These are phyloP conservation scores for Athene noctua DNA, from an alignment of 2,113 vertebrate genomes.

Conservation along the genomic window DNA sequence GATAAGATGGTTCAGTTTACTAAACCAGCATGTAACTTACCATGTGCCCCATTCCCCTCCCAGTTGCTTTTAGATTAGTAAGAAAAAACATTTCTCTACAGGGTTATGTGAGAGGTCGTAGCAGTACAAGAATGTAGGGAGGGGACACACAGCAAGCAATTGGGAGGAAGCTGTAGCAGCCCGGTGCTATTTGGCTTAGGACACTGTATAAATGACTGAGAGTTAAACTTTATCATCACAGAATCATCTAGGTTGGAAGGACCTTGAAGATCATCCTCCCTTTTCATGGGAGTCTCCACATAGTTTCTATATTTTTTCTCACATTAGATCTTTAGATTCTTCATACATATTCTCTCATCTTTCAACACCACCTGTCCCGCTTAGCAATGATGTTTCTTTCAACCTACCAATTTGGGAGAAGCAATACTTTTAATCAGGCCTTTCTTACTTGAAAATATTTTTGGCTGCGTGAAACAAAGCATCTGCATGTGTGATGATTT, in stretches of 20 bases:
- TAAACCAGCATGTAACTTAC: not conserved
- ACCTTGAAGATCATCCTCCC: not conserved
- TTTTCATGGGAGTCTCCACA: not conserved
- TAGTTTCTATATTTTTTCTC: not conserved
- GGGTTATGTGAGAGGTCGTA: not conserved
- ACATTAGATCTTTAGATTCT: not conserved
- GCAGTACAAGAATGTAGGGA: not conserved
- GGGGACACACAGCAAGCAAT: not conserved
- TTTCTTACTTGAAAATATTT: not conserved
- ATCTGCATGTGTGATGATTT: not conserved
- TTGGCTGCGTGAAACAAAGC: not conserved
- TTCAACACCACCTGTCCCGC: not conserved
- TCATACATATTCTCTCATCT: not conserved
- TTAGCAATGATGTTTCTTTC: not conserved
- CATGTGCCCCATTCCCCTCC: accelerated
- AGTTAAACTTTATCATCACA: not conserved
- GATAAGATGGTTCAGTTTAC: not conserved
- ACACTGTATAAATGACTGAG: not conserved
- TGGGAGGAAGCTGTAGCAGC: not conserved
- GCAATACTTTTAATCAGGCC: not conserved
- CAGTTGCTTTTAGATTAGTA: not conserved
- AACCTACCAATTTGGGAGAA: not conserved
- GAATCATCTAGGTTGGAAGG: no score
- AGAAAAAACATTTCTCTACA: not conserved
- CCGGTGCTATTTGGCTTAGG: not conserved